Evolutionary conservation across 1,140 invertebrate species (phyloP).

Genomic region (Kradibia gibbosae): DNA sequence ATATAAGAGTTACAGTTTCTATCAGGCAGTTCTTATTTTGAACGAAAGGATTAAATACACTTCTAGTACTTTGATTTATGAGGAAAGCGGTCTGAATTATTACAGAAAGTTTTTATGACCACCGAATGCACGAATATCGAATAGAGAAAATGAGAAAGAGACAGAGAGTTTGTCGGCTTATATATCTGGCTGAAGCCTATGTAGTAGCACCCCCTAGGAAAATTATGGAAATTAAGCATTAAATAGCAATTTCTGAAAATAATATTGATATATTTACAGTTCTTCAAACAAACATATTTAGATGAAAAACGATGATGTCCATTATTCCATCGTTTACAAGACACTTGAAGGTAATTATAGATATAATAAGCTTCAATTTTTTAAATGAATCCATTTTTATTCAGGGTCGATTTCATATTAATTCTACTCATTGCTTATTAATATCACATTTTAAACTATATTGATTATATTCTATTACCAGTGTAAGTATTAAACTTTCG

Average conservation of each 20-base stretch:
- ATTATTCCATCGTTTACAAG: neutral
- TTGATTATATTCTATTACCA: too few relatives aligned
- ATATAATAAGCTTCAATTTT: neutral
- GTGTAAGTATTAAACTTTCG: too few relatives aligned
- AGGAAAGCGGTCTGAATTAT: constrained; percentile 57
- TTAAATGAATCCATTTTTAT: neutral
- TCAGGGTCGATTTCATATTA: neutral
- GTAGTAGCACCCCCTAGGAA: constrained; percentile 54
- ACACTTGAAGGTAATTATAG: neutral
- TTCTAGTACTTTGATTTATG: constrained; percentile 60
- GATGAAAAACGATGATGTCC: neutral
- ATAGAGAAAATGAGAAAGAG: constrained; percentile 52
- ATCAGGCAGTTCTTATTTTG: constrained; percentile 33
- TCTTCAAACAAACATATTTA: constrained; percentile 18
- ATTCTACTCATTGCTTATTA: neutral
- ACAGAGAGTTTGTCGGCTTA: constrained; percentile 52
- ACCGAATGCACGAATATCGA: constrained; percentile 53
- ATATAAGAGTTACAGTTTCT: constrained; percentile 28
- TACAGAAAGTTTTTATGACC: constrained; percentile 61
- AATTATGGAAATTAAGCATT: constrained; percentile 61
- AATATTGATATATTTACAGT: constrained; percentile 37
- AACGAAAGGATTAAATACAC: constrained; percentile 61
- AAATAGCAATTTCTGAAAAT: constrained; percentile 49
- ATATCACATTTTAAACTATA: neutral
- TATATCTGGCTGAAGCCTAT: constrained; percentile 53